phyloP scores from a whole-genome alignment of 2,113 vertebrate genomes.

The Plectropomus leopardus region DNA sequence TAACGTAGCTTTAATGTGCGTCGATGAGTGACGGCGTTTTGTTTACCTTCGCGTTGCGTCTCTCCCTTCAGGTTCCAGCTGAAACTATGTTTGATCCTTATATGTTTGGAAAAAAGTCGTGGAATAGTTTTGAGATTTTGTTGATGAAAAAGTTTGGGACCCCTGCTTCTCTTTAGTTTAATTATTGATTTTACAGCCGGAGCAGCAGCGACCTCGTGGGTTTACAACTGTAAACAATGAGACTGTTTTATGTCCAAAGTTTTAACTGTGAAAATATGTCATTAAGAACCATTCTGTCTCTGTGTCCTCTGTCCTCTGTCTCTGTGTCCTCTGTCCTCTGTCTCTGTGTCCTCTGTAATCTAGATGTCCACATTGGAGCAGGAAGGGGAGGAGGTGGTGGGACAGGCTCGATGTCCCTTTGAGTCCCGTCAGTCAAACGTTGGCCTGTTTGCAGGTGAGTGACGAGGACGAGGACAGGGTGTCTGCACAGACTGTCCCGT shows the following conservation, averaged over 20 bases:
- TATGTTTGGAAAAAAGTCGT: too few relatives aligned
- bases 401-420: conserved; percentile 94
- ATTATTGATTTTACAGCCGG: conserved; percentile 16
- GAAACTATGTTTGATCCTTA: too few relatives aligned
- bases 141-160: too few relatives aligned
- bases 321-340: neutral
- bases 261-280: too few relatives aligned
- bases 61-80: too few relatives aligned
- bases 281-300: neutral
- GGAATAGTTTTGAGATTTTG: too few relatives aligned
- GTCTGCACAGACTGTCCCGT: neutral
- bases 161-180: neutral
- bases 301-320: neutral
- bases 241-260: conserved; percentile 5
- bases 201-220: neutral
- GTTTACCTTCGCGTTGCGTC: too few relatives aligned
- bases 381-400: conserved; percentile 92
- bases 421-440: conserved; percentile 93
- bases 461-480: neutral
- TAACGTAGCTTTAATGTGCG: too few relatives aligned
- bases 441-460: conserved; percentile 92
- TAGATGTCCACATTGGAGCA: conserved; percentile 89
- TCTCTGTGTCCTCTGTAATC: conserved; percentile 32
- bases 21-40: too few relatives aligned
- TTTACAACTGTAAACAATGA: conserved; percentile 23